Evolutionary conservation across 1,140 invertebrate species (phyloP).

Genomic region (Cyrtorhinus lividipennis): DNA sequence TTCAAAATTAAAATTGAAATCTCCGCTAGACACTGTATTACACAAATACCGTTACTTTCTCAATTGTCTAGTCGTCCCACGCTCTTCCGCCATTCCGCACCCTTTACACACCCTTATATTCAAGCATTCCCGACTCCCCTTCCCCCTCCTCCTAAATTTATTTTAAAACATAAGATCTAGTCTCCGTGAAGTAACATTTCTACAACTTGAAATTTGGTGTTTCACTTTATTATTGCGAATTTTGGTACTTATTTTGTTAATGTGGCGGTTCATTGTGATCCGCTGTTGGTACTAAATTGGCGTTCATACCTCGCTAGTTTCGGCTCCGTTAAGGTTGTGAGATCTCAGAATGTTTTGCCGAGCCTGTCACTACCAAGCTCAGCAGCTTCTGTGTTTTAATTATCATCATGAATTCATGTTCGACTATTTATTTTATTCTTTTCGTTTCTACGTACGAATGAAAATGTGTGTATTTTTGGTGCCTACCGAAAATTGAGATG

Average conservation of each 20-base stretch:
- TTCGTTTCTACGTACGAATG: not conserved
- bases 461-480: not conserved
- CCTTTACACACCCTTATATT: not conserved
- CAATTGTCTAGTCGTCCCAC: not conserved
- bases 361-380: not conserved
- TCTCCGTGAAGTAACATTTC: not conserved
- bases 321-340: not conserved
- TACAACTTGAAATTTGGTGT: not conserved
- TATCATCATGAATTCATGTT: not conserved
- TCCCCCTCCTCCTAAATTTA: not conserved
- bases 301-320: not conserved
- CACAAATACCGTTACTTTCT: no score
- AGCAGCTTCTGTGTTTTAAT: not conserved
- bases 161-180: not conserved
- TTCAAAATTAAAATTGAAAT: no score
- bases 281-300: not conserved
- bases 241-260: not conserved
- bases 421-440: not conserved
- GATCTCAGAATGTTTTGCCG: not conserved
- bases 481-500: not conserved
- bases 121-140: not conserved
- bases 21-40: no score
- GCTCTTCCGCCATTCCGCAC: not conserved
- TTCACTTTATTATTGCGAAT: not conserved
- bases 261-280: no score